These are phyloP conservation scores for Oryzias dopingdopingensis DNA, from an alignment of 2,797 vertebrate species.

Conservation along the genomic window DNA sequence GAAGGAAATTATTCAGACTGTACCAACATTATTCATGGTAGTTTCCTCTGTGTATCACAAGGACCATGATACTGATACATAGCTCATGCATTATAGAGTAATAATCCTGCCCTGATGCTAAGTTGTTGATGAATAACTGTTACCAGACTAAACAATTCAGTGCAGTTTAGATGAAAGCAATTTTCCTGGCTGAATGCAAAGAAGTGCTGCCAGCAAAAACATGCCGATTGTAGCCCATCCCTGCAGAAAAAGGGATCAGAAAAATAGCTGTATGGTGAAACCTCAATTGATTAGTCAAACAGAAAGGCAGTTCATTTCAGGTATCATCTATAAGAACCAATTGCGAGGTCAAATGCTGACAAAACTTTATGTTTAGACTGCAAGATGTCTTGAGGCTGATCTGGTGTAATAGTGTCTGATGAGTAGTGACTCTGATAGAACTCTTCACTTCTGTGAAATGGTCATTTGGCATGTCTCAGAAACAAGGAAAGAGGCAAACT, in stretches of 20 bases:
- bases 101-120: conserved; percentile 29
- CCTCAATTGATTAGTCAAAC: conserved; percentile 18
- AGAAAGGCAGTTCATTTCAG: conserved; percentile 33
- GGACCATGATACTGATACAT: conserved; percentile 34
- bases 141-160: conserved; percentile 39
- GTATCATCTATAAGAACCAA: conserved; percentile 34
- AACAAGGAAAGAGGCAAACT: conserved; percentile 3
- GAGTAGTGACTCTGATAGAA: conserved; percentile 40
- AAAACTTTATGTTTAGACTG: conserved; percentile 30
- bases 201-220: conserved; percentile 17
- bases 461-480: conserved; percentile 36
- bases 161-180: conserved; percentile 35
- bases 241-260: conserved; percentile 42
- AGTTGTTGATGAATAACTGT: conserved; percentile 56
- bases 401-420: conserved; percentile 30
- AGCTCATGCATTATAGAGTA: conserved; percentile 31
- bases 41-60: conserved; percentile 38
- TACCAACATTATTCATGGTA: conserved; percentile 38
- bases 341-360: conserved; percentile 39
- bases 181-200: conserved; percentile 33
- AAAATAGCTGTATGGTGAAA: conserved; percentile 38
- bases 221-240: conserved; percentile 40
- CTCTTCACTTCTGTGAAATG: conserved; percentile 38
- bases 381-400: conserved; percentile 14
- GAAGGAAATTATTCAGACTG: conserved; percentile 8